Conservation (phyloP, 2,113 vertebrate genomes). For the Indicator maculatus region DNA sequence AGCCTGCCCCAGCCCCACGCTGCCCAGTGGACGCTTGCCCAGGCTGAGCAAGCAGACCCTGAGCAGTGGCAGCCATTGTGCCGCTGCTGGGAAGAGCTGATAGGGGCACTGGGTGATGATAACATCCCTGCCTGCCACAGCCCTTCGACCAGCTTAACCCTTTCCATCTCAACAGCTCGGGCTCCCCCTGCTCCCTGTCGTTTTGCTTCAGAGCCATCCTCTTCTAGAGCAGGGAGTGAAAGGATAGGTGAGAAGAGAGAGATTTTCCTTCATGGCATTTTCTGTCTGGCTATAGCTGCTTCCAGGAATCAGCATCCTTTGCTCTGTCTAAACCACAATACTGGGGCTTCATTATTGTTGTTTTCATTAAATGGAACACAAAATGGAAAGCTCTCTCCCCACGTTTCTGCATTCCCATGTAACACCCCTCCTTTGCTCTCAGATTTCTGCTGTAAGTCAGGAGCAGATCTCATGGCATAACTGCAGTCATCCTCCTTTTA, state of each 20-base stretch:
- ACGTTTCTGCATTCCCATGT: background rate
- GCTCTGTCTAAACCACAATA: background rate
- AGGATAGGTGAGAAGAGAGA: background rate
- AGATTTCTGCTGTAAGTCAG: background rate
- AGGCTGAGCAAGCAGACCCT: fast-evolving
- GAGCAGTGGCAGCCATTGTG: background rate
- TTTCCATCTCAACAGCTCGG: background rate
- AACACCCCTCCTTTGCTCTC: background rate
- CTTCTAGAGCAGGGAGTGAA: background rate
- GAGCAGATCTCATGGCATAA: background rate
- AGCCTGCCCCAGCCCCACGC: background rate
- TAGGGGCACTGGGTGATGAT: fast-evolving
- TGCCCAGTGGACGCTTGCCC: background rate
- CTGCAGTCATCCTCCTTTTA: background rate
- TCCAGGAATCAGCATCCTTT: background rate
- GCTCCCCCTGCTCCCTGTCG: background rate
- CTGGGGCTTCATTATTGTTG: background rate
- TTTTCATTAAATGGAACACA: background rate
- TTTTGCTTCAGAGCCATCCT: background rate
- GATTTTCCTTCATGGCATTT: background rate
- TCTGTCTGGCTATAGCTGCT: background rate
- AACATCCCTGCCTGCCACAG: background rate
- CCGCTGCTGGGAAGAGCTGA: background rate
- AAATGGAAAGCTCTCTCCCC: background rate
- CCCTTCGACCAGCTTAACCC: background rate